Conservation (phyloP, 2,888 invertebrate genomes). For the Andrena marginata region DNA sequence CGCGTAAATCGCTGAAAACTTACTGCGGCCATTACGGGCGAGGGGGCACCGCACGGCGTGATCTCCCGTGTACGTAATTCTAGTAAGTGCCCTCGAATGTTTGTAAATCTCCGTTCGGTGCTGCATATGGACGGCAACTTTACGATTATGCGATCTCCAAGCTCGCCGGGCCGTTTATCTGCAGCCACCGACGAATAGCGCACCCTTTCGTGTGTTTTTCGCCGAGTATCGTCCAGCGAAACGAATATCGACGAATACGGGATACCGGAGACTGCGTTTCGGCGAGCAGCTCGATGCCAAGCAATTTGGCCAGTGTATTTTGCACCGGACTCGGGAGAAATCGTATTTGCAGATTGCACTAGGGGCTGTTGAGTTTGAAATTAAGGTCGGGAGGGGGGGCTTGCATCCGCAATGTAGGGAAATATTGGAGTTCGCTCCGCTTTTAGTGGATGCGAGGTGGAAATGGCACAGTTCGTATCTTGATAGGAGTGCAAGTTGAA, state of each 20-base stretch:
- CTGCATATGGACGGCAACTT: conserved; percentile 54
- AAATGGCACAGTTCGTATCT: no score
- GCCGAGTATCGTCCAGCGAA: background rate
- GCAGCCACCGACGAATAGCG: conserved; percentile 17
- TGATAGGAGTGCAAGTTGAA: no score
- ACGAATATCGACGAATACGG: background rate
- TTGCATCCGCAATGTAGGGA: no score
- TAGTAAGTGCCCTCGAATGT: conserved; percentile 69
- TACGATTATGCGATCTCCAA: conserved; percentile 60
- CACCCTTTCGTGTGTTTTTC: conserved; percentile 23
- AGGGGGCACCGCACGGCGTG: conserved; percentile 40
- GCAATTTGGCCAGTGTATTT: background rate
- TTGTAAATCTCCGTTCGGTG: conserved; percentile 64
- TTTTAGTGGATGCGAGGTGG: no score
- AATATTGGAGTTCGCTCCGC: no score
- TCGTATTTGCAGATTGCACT: background rate
- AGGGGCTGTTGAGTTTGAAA: no score
- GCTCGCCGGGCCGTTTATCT: conserved; percentile 30
- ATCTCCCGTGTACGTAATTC: conserved; percentile 66
- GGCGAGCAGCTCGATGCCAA: background rate
- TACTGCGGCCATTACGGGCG: conserved; percentile 54
- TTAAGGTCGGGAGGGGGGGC: no score
- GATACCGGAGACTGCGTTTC: conserved; percentile 9
- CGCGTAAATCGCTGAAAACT: conserved; percentile 68
- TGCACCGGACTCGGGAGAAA: background rate